A percentile compares a stretch with the other conserved stretches of the same genome.
Evolutionary conservation across 37 sponge, comb jelly and placozoan species (phyloP).

Genomic region (Axinella damicornis): DNA sequence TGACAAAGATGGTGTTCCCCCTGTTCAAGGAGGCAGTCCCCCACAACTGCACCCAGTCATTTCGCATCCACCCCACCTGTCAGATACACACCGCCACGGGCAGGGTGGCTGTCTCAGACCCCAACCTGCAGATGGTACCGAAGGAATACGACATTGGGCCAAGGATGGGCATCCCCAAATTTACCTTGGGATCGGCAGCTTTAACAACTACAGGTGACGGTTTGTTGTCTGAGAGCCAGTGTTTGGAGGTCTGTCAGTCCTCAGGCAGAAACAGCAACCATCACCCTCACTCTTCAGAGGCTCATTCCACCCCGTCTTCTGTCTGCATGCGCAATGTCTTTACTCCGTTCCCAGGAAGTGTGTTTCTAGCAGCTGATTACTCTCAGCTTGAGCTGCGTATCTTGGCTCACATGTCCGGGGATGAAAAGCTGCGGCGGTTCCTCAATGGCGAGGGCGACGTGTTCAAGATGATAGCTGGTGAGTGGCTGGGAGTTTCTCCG

Average conservation of each 20-base stretch:
- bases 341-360: slow-evolving; percentile 61
- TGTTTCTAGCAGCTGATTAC: slow-evolving; percentile 95
- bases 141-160: slow-evolving; percentile 82
- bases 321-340: slow-evolving; percentile 89
- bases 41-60: slow-evolving; percentile 22
- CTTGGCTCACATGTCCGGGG: slow-evolving; percentile 91
- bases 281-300: too few relatives aligned
- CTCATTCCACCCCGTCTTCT: background rate
- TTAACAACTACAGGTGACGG: background rate
- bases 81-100: slow-evolving; percentile 94
- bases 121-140: slow-evolving; percentile 93
- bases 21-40: slow-evolving; percentile 66
- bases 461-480: slow-evolving; percentile 90
- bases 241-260: background rate
- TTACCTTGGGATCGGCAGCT: background rate
- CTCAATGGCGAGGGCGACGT: slow-evolving; percentile 92
- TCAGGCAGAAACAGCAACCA: background rate
- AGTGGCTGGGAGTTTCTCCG: slow-evolving; percentile 75
- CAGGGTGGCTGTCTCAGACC: slow-evolving; percentile 80
- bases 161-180: too few relatives aligned
- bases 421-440: slow-evolving; percentile 60
- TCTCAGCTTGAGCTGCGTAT: slow-evolving; percentile 96
- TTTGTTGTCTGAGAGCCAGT: slow-evolving; percentile 44
- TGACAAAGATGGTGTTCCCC: slow-evolving; percentile 86
- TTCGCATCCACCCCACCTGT: slow-evolving; percentile 66